Conservation (phyloP, 2,797 vertebrate genomes). For the Monodelphis domestica region DNA sequence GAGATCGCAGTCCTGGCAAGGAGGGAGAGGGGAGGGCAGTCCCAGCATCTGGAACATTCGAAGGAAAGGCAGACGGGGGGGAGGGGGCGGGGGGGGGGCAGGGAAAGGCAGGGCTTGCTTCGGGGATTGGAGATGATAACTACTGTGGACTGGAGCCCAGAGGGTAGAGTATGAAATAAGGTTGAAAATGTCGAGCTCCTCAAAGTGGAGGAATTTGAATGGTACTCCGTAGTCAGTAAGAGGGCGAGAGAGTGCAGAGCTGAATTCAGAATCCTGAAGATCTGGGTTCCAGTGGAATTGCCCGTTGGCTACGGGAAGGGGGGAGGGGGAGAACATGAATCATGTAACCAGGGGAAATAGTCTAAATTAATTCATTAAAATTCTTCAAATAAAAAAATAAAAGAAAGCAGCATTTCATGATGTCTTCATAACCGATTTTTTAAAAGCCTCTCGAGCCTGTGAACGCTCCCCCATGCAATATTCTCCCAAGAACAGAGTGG, state of each 20-base stretch:
- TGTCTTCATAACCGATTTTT: background rate
- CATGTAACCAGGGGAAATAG: too few relatives aligned
- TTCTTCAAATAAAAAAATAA: too few relatives aligned
- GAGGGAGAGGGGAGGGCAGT: background rate
- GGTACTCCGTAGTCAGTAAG: background rate
- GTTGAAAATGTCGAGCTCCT: rapidly evolving
- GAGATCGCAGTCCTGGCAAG: background rate
- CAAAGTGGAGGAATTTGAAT: background rate
- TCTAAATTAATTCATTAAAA: too few relatives aligned
- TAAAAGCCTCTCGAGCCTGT: background rate
- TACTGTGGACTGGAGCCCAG: background rate
- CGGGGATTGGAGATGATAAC: background rate
- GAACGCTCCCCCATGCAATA: background rate
- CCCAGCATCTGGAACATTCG: background rate
- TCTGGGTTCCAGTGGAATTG: background rate
- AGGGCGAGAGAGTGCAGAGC: background rate
- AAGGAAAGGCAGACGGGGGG: background rate
- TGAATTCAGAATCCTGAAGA: background rate
- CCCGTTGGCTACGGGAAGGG: too few relatives aligned
- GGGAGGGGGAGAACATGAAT: too few relatives aligned
- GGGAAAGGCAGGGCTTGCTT: rapidly evolving
- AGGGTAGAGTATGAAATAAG: background rate
- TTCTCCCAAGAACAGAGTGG: background rate
- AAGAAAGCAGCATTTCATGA: background rate
- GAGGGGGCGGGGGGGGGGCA: background rate